phyloP scores from a whole-genome alignment of 2,888 invertebrate genomes.

The Eudemis profundana region DNA sequence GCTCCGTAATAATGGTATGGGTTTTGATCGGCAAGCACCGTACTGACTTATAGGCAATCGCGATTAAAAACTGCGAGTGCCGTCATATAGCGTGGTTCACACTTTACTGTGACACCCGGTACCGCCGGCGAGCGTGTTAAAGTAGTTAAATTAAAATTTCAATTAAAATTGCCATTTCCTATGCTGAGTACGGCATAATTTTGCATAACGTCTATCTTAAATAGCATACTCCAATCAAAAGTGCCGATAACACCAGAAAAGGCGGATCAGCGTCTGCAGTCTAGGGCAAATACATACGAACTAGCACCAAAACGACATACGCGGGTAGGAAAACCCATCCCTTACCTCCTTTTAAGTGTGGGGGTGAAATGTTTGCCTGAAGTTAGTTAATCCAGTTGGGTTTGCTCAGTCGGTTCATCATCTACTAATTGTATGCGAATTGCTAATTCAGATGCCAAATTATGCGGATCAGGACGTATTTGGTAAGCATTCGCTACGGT shows the following conservation, averaged over 20 bases:
- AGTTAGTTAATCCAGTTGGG: conserved; percentile 59
- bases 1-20: no score
- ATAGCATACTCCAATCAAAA: conserved; percentile 23
- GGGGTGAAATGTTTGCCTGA: conserved; percentile 53
- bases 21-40: no score
- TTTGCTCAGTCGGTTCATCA: conserved; percentile 61
- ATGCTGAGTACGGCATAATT: conserved; percentile 3
- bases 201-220: background rate
- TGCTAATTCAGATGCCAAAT: conserved; percentile 54
- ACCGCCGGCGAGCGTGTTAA: no score
- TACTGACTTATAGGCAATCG: no score
- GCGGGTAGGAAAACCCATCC: background rate
- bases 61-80: no score
- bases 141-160: no score
- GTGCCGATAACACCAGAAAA: conserved; percentile 31
- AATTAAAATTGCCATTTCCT: conserved; percentile 47
- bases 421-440: conserved; percentile 70
- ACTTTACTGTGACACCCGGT: no score
- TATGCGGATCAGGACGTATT: conserved; percentile 38
- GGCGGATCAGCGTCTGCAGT: conserved; percentile 51
- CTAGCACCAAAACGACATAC: background rate
- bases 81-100: no score
- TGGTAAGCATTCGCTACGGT: conserved; percentile 4
- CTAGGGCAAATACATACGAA: background rate
- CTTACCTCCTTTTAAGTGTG: conserved; percentile 2